Base-by-base conservation (phyloP, 2,797 vertebrate species). In the Staurois parvus region DNA sequence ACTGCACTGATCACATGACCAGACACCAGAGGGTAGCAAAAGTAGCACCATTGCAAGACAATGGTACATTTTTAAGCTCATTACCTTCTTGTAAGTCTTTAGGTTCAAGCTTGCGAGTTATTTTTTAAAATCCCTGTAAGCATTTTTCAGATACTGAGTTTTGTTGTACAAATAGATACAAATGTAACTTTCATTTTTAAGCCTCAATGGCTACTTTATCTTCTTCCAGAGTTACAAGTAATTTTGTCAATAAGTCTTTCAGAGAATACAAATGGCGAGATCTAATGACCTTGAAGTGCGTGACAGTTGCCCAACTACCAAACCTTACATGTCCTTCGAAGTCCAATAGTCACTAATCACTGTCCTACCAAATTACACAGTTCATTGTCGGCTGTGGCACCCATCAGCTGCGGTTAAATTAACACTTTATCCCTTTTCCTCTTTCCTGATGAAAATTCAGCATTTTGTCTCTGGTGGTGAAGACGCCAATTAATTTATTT, bases 401-500 rank as follows among this genome's bases (percentile, higher is more conserved):
- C 76, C 48, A 45, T 85, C 73, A 85, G 29, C 66, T 34, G 78
- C 59, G 40, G 78, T 85, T 76, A 76, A 42, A 81, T 85, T 59
- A 85, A 85, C 84, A 85, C 70, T 85, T 59, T 69, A 81, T 67
- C 78, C 72, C 67, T 34, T 85, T 19, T 28, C 30, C 68, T 28
- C 62, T 48, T 52, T 21, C n/a, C 34, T 75, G 84, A 85, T 85
- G 78, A 67, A 68, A 76, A 79, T 76, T 32, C 30, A 59, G 37
- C 73, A 67, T 81, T 81, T 68, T 85, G 64, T 72, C 78, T 81
- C 64, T 76, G 78, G 21, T 69, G 30, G 72, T 70, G 59, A 81
- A 45, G 80, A 72, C 24, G 26, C 26, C 84, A 81, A 81, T 85
- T 85, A 59, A 81, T 81, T 85, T 76, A 81, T 70, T 81, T 81